Conservation (phyloP, 2,797 vertebrate species). For the Molossus molossus region DNA sequence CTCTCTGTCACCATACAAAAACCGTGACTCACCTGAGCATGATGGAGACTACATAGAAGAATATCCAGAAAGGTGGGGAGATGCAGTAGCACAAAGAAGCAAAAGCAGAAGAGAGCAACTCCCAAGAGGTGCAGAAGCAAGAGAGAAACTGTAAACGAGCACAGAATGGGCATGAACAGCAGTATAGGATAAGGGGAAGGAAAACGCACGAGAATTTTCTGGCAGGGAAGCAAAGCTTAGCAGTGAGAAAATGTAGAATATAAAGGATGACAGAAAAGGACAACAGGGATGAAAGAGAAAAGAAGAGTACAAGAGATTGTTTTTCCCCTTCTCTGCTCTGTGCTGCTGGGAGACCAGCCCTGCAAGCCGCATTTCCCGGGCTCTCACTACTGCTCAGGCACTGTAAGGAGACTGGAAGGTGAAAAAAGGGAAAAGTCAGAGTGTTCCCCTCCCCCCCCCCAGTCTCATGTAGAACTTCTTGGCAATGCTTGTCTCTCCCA, state of each 20-base stretch:
- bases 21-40: not conserved
- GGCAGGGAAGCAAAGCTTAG: slow-evolving; percentile 4
- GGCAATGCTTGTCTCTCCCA: not conserved
- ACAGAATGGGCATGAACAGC: not conserved
- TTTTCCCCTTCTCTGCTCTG: not conserved
- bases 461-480: not conserved
- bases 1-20: not conserved
- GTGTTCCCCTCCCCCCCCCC: not conserved
- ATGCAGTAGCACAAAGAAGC: not conserved
- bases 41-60: not conserved
- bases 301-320: not conserved
- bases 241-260: not conserved
- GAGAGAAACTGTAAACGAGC: not conserved
- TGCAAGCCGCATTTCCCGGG: not conserved
- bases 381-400: not conserved
- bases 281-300: not conserved
- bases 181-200: not conserved
- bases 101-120: not conserved
- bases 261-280: not conserved
- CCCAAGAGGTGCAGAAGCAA: not conserved
- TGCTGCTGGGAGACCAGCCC: not conserved
- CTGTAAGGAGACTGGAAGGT: not conserved
- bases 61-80: not conserved
- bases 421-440: not conserved
- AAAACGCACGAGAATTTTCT: not conserved